Evolutionary conservation across 2,113 vertebrate species (phyloP), one percentile per base, ranked within the genome.

Genomic region (Turdus rufiventris): DNA sequence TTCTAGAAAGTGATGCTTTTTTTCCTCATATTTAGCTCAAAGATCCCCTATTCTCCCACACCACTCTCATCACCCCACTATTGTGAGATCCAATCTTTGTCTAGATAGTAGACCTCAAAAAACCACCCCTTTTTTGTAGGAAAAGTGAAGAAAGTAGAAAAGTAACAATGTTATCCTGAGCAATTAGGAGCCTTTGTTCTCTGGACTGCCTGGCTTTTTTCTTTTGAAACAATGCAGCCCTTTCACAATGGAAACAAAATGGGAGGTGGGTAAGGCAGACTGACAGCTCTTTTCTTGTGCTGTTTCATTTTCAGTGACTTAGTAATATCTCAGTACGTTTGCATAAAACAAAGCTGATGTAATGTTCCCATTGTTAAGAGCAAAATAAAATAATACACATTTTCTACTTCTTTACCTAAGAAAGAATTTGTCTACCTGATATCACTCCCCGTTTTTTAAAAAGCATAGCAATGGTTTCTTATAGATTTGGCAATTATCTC

Each of bases 171-270:
- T 75, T 89, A 66, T 89, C n/a, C 62, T 1, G 3, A 85, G 48
- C 62, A 94, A 91, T 91, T 89, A 93, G 48, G 28, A 82, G 18
- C 34, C 26, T 94, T 90, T 96, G 36, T 91, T 94, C 73, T 88
- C 62, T 40, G 74, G 50, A 57, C 62, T 87, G 84, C 80, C 54
- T 92, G 70, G 34, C 23, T 91, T 62, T 70, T 91, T 95, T 54
- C 51, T 66, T 91, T 91, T 76, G 66, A 94, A 92, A 95, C 34
- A 82, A 79, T 89, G n/a, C 73, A 72, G 3, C 23, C 20, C 17
- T 92, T 89, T 75, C 74, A 81, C 61, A 87, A n/a, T 61, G 42
- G 80, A 89, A 85, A 28, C 36, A 79, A 87, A 91, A 79, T 79
- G 47, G 50, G 36, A 90, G 88, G 14, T 61, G 63, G 53, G 36